Conservation (phyloP, 2,888 invertebrate species). For the Dysmachus trigonus region DNA sequence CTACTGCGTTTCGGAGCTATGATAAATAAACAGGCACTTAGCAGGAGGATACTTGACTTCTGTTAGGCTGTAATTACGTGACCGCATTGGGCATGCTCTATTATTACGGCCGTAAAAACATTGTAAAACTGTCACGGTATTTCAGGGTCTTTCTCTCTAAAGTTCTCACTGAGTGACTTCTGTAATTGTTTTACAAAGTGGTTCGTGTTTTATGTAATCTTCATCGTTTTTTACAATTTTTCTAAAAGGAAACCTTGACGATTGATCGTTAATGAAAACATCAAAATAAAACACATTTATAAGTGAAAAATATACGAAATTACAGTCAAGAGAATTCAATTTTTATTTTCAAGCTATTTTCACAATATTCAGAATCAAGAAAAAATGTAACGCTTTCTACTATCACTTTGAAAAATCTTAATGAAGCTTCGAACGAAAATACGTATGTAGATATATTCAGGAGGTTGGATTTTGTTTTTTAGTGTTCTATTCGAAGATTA, state of each 20-base stretch:
- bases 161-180: background rate
- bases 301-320: background rate
- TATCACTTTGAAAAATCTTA: too few relatives aligned
- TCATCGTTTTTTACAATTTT: background rate
- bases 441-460: too few relatives aligned
- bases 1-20: background rate
- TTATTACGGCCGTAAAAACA: constrained; percentile 6
- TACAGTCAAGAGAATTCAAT: background rate
- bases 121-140: constrained; percentile 23
- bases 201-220: background rate
- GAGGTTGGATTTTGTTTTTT: too few relatives aligned
- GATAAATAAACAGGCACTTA: background rate
- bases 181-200: constrained; percentile 30
- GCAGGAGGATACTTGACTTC: constrained; percentile 22
- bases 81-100: background rate
- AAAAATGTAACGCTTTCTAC: too few relatives aligned
- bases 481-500: too few relatives aligned
- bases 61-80: constrained; percentile 15
- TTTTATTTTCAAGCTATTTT: too few relatives aligned
- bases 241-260: background rate
- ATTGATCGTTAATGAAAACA: background rate
- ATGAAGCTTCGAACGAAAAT: too few relatives aligned
- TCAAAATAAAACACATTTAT: background rate
- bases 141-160: background rate
- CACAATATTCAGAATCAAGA: too few relatives aligned